Evolutionary conservation across 2,888 invertebrate genomes (phyloP).

Genomic region (Drosophila niveifrons): DNA sequence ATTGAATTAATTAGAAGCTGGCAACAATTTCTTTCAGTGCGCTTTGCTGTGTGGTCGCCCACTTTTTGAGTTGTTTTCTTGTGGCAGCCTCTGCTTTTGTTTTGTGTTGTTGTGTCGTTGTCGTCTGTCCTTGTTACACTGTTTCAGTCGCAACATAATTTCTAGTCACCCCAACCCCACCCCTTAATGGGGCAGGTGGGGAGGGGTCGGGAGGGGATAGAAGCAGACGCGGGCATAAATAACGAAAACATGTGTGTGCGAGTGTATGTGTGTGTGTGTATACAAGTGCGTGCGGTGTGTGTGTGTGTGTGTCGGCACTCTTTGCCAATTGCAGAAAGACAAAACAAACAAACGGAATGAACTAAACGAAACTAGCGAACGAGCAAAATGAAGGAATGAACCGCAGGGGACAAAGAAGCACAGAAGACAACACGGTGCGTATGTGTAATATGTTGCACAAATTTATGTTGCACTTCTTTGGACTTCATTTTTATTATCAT

Average conservation of each 20-base stretch:
- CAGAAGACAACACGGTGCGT: slow-evolving; percentile 60
- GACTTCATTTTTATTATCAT: slow-evolving; percentile 79
- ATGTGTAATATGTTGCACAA: slow-evolving; percentile 75
- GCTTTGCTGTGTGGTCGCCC: slow-evolving; percentile 73
- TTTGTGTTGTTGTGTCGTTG: slow-evolving; percentile 47
- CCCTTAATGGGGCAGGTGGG: slow-evolving; percentile 13
- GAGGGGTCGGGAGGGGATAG: slow-evolving; percentile 8
- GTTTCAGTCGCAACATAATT: slow-evolving; percentile 65
- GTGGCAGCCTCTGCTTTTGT: slow-evolving; percentile 57
- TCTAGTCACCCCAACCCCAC: slow-evolving; percentile 24
- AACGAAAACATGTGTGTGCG: slow-evolving; percentile 54
- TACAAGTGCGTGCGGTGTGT: too few species aligned
- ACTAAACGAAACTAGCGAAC: slow-evolving; percentile 7
- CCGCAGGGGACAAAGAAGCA: slow-evolving; percentile 26
- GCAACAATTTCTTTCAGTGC: slow-evolving; percentile 47
- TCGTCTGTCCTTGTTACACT: slow-evolving; percentile 71
- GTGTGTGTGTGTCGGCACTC: slow-evolving; percentile 45
- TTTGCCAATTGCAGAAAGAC: slow-evolving; percentile 59
- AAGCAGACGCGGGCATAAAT: slow-evolving; percentile 72
- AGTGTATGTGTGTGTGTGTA: slow-evolving; percentile 24
- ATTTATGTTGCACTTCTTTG: slow-evolving; percentile 80
- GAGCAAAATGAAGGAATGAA: not conserved
- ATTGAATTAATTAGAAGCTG: too few species aligned
- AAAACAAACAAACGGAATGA: slow-evolving; percentile 33
- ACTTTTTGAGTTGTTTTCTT: slow-evolving; percentile 52